Evolutionary conservation across 2,888 invertebrate genomes (phyloP).

Genomic region (Rhopalosiphum nymphaeae): DNA sequence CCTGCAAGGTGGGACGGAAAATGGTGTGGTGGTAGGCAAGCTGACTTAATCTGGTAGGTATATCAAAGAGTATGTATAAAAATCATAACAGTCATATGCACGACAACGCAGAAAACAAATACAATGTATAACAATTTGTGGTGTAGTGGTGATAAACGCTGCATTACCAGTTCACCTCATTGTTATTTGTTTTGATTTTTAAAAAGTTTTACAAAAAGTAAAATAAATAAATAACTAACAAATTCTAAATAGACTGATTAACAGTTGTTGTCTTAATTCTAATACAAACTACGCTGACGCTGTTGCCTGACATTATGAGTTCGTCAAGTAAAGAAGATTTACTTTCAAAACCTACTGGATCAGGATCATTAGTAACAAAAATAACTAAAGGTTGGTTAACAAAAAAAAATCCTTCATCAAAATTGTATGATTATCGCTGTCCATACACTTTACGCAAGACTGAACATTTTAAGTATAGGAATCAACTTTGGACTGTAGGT

Average conservation of each 20-base stretch:
- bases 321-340: neutral
- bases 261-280: neutral
- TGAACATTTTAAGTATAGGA: neutral
- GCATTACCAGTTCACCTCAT: no score
- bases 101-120: no score
- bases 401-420: neutral
- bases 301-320: neutral
- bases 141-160: no score
- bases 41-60: no score
- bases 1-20: no score
- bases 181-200: neutral
- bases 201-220: neutral
- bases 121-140: no score
- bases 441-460: constrained; percentile 47
- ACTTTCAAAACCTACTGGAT: neutral
- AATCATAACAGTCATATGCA: no score
- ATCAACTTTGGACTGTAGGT: constrained; percentile 43
- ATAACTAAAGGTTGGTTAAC: neutral
- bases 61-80: no score
- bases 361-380: neutral
- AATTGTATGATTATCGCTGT: constrained; percentile 1
- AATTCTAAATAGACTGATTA: neutral
- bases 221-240: neutral
- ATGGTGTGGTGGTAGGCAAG: no score
- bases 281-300: neutral